Conservation (phyloP, 2,797 vertebrate species). For the Catostomus latipinnis region DNA sequence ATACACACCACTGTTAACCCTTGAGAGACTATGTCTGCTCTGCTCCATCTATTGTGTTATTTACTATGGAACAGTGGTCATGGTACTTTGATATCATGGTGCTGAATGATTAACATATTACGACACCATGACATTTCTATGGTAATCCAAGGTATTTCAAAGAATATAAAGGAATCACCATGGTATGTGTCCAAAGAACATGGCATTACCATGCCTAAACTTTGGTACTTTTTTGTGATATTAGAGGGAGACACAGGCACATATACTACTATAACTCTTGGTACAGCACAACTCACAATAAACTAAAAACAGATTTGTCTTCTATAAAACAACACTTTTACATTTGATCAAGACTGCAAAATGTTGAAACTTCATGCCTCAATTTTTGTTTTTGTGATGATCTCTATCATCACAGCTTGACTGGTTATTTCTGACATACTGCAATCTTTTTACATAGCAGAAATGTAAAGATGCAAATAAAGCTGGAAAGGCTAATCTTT, state of each 20-base stretch:
- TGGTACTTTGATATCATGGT: too few species aligned
- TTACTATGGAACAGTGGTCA: neutral
- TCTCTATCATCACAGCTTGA: constrained; percentile 2
- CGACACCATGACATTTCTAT: too few species aligned
- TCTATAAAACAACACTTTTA: neutral
- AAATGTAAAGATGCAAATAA: constrained; percentile 62
- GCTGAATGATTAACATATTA: too few species aligned
- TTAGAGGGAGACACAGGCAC: too few species aligned
- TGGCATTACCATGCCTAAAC: too few species aligned
- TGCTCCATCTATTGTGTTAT: neutral
- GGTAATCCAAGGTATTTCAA: too few species aligned
- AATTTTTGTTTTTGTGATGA: constrained; percentile 1
- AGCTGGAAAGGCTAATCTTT: constrained; percentile 39
- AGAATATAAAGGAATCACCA: too few species aligned
- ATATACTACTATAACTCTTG: too few species aligned
- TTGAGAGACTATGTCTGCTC: neutral
- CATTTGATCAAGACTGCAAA: constrained; percentile 4
- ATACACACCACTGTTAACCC: constrained; percentile 42
- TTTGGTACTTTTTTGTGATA: too few species aligned
- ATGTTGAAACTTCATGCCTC: neutral
- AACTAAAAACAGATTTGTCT: neutral
- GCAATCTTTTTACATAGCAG: constrained; percentile 11
- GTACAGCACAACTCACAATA: neutral
- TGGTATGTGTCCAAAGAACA: too few species aligned
- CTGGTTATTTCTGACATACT: constrained; percentile 32